These are phyloP conservation scores for Conger conger DNA, from an alignment of 2,113 vertebrate species.

Conservation along the genomic window DNA sequence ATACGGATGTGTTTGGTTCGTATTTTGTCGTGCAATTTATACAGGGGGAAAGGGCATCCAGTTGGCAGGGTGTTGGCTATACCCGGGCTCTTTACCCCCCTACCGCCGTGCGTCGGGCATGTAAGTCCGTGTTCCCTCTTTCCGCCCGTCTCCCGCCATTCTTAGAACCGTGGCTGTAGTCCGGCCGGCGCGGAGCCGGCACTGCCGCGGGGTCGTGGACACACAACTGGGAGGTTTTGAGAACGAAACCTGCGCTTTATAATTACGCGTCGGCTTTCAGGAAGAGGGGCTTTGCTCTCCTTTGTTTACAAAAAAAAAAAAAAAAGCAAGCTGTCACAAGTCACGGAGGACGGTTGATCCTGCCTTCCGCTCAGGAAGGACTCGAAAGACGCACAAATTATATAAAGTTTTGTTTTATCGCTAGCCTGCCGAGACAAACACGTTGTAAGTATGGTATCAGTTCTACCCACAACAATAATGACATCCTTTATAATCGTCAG, in stretches of 20 bases:
- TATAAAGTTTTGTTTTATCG: neutral
- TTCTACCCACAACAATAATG: neutral
- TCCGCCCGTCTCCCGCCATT: neutral
- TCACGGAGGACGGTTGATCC: neutral
- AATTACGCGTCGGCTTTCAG: neutral
- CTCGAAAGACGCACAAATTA: neutral
- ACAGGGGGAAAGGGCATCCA: neutral
- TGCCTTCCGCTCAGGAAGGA: neutral
- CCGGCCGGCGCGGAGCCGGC: neutral
- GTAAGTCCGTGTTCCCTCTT: neutral
- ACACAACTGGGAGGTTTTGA: neutral
- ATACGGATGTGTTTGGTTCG: neutral
- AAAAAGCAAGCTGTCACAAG: neutral
- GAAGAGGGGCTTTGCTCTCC: neutral
- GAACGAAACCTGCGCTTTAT: neutral
- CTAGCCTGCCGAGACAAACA: neutral
- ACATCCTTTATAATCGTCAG: neutral
- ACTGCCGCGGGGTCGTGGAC: neutral
- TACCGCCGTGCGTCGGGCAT: neutral
- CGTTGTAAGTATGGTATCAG: neutral
- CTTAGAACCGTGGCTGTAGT: neutral
- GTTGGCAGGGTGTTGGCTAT: neutral
- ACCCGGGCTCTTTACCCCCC: neutral
- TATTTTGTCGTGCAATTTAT: neutral
- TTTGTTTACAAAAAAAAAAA: neutral